Evolutionary conservation across 2,113 vertebrate species (phyloP).

Genomic region (Theristicus caerulescens): DNA sequence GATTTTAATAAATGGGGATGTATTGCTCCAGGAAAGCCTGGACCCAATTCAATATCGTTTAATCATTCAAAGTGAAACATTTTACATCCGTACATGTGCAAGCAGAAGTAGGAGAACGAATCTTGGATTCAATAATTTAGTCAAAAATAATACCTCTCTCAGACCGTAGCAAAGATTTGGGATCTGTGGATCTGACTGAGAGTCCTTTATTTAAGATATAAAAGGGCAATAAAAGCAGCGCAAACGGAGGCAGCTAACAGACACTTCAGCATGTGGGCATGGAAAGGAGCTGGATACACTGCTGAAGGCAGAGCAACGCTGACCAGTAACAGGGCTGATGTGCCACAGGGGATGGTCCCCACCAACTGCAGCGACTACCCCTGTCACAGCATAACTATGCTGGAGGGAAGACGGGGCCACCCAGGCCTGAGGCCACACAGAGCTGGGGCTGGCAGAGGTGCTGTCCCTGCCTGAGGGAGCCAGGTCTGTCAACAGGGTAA

Average conservation of each 20-base stretch:
- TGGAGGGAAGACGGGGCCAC: background rate
- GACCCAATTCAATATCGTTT: background rate
- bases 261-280: background rate
- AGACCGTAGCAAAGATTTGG: background rate
- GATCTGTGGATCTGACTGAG: background rate
- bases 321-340: background rate
- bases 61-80: background rate
- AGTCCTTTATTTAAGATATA: background rate
- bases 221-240: background rate
- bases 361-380: background rate
- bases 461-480: background rate
- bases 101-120: background rate
- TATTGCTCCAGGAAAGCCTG: background rate
- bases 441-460: background rate
- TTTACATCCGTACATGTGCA: background rate
- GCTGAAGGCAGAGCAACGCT: background rate
- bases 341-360: background rate
- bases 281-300: background rate
- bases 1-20: background rate
- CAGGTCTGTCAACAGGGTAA: background rate
- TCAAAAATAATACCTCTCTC: background rate
- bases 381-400: rapidly evolving
- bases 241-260: background rate
- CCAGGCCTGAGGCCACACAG: background rate
- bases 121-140: background rate